A percentile compares a stretch with the other conserved stretches of the same genome.
Conservation (phyloP, 2,113 vertebrate species). For the Oriolus oriolus region DNA sequence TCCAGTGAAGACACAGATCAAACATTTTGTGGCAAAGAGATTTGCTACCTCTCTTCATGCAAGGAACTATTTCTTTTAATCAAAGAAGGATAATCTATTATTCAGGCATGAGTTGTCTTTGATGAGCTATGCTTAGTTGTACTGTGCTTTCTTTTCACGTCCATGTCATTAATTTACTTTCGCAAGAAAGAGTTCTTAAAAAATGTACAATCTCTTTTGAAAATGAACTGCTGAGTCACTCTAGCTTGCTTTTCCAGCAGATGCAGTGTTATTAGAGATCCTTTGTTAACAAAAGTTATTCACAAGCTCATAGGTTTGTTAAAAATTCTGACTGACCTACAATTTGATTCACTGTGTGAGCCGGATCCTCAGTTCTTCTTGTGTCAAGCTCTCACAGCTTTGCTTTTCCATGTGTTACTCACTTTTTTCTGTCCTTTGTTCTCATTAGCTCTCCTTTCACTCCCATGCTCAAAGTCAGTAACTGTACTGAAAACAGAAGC, state of each 20-base stretch:
- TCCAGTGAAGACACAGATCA: not conserved
- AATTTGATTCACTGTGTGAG: not conserved
- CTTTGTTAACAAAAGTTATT: not conserved
- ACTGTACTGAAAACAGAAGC: not conserved
- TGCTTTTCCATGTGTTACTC: not conserved
- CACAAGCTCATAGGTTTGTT: not conserved
- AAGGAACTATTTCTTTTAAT: not conserved
- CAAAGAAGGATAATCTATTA: not conserved
- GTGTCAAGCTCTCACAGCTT: not conserved
- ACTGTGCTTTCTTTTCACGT: not conserved
- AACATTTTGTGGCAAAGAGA: not conserved
- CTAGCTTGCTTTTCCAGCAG: not conserved
- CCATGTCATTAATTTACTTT: not conserved
- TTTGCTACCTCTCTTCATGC: not conserved
- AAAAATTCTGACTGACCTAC: not conserved
- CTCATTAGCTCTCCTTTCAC: not conserved
- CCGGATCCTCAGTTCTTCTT: not conserved
- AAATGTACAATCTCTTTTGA: not conserved
- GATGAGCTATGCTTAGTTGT: not conserved
- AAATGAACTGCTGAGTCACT: not conserved
- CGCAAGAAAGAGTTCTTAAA: not conserved
- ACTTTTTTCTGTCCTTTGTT: accelerated
- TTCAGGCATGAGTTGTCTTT: not conserved
- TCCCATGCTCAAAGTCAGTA: not conserved
- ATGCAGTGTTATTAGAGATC: not conserved